Conservation (phyloP, 2,888 invertebrate genomes). For the Epistrophe eligans region DNA sequence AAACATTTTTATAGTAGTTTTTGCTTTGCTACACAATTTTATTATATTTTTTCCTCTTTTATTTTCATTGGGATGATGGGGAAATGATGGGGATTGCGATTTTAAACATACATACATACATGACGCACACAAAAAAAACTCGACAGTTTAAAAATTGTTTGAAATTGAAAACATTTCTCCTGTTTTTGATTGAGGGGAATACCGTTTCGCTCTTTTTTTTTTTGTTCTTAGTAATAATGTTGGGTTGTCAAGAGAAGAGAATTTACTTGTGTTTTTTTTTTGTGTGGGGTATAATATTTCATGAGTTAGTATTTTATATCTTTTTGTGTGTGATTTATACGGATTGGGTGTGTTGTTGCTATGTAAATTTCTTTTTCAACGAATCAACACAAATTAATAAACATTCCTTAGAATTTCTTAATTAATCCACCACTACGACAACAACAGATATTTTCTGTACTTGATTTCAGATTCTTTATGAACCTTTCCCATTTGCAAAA, state of each 20-base stretch:
- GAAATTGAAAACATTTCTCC: not conserved
- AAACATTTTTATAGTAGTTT: conserved; percentile 7
- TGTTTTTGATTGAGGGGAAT: conserved; percentile 44
- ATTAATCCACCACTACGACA: not conserved
- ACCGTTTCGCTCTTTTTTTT: conserved; percentile 3
- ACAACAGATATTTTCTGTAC: not conserved
- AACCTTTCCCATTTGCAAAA: not conserved
- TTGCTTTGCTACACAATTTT: conserved; percentile 30
- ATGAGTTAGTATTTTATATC: not conserved
- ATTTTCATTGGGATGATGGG: not conserved
- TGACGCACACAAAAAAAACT: not conserved
- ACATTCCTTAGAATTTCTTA: not conserved
- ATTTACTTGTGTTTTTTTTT: not conserved
- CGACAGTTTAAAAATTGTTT: not conserved
- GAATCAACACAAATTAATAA: not conserved
- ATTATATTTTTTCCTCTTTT: not conserved
- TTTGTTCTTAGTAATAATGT: not conserved
- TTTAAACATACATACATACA: not conserved
- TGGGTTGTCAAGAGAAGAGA: not conserved
- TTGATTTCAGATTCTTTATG: not conserved
- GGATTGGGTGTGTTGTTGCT: conserved; percentile 3
- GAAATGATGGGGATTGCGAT: conserved; percentile 9
- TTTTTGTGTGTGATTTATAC: not conserved
- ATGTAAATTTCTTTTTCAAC: not conserved
- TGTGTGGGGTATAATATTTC: not conserved